A percentile compares a stretch with the other conserved stretches of the same genome.
Evolutionary conservation across 2,797 vertebrate genomes (phyloP).

Genomic region (Channallabes apus): DNA sequence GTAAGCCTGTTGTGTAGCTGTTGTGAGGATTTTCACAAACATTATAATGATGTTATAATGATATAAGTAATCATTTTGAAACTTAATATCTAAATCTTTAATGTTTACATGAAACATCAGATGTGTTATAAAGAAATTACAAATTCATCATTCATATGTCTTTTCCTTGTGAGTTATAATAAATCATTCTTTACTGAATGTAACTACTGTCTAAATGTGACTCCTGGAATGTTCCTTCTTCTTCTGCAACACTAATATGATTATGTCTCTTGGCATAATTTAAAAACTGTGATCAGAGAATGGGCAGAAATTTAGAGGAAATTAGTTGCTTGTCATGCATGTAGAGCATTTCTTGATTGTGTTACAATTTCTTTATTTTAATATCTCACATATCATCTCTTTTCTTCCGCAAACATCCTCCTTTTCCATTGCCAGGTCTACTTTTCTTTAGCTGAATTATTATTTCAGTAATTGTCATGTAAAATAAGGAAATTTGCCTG

Average conservation of each 20-base stretch:
- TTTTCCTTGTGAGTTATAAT: neutral
- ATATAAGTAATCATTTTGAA: neutral
- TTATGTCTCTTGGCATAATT: neutral
- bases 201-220: neutral
- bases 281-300: neutral
- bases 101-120: neutral
- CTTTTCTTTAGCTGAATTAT: neutral
- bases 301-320: neutral
- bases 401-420: neutral
- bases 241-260: neutral
- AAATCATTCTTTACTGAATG: neutral
- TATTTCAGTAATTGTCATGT: neutral
- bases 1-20: neutral
- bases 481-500: neutral
- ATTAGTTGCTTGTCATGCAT: neutral
- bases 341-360: neutral
- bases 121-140: neutral
- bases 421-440: neutral
- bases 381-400: neutral
- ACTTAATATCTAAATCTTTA: neutral
- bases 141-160: neutral
- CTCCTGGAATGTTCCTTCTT: no score
- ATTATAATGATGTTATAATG: neutral
- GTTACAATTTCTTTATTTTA: neutral
- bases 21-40: neutral